A percentile compares a stretch with the other conserved stretches of the same genome.
Evolutionary conservation across 2,113 vertebrate genomes (phyloP).

Genomic region (Lichenostomus cassidix): DNA sequence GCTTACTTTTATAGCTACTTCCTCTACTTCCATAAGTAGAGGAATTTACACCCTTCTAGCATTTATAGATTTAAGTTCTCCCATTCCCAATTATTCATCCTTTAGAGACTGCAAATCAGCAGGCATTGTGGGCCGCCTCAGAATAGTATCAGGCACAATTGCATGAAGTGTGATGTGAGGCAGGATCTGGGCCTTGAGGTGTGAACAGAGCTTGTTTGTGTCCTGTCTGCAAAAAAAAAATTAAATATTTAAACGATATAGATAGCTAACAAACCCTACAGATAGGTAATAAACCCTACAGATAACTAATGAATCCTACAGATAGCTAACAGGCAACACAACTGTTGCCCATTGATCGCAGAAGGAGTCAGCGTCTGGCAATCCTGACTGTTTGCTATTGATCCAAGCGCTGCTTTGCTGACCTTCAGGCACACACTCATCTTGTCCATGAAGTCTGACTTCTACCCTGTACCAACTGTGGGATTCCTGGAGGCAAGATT

Average conservation of each 20-base stretch:
- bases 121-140: neutral
- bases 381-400: neutral
- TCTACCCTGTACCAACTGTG: neutral
- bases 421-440: neutral
- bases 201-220: neutral
- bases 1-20: conserved; percentile 21
- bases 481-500: neutral
- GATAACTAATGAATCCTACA: neutral
- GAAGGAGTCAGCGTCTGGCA: neutral
- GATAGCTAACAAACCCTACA: neutral
- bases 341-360: neutral
- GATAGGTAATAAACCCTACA: neutral
- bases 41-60: neutral
- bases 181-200: neutral
- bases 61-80: neutral
- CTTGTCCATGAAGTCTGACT: neutral
- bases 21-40: neutral
- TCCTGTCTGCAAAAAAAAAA: neutral
- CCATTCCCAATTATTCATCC: neutral
- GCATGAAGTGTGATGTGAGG: neutral
- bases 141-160: neutral
- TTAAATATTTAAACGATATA: neutral
- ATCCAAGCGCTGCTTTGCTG: neutral
- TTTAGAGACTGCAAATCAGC: neutral
- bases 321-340: neutral